Evolutionary conservation across 2,888 invertebrate species (phyloP), one percentile per base, ranked within the genome.

Genomic region (Rhorus exstirpatorius): DNA sequence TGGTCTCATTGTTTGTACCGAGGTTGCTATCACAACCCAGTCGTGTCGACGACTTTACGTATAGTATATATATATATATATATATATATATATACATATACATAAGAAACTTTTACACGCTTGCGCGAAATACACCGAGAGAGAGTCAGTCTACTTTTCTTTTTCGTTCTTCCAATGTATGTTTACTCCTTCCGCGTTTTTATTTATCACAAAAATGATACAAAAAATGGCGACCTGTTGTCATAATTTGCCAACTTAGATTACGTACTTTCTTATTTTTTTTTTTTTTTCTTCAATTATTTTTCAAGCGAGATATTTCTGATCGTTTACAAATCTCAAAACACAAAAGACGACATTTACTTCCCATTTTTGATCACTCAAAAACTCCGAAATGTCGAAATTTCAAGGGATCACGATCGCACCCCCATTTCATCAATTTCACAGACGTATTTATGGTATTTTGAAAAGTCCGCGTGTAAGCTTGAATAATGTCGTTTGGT

Each of bases 11-110:
- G 81, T 79, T 83, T 81, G 78, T 61, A 58, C 81, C 81, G 24
- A 58, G 79, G 87, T 87, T 87, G 83, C 87, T 85, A 87, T 86
- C 87, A 84, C 87, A 83, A 87, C 87, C 79, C 71, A 63, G 41
- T 72, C 67, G 68, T 68, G 53, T 68, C 68, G 68, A 51, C 70
- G 44, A 46, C 53, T 53, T 24, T 24, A 7, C 51, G 8, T 49
- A 49, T 8, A 8, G n/a, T 17, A 19, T 49, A 19, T 49, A 49
- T 49, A 31, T 31, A 31, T 1, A 17, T 14, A 26, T 0, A 26
- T 17, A 17, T 49, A 49, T 8, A 8, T 17, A 19, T 49, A 19
- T 49, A 49, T 49, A 31, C 58, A 31, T 1, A 17, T 14, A 26
- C 0, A 26, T 17, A 53, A n/a, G 14, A 6, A 24, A 0, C 63